Evolutionary conservation across 2,113 vertebrate genomes (phyloP).

Genomic region (Scomber japonicus): DNA sequence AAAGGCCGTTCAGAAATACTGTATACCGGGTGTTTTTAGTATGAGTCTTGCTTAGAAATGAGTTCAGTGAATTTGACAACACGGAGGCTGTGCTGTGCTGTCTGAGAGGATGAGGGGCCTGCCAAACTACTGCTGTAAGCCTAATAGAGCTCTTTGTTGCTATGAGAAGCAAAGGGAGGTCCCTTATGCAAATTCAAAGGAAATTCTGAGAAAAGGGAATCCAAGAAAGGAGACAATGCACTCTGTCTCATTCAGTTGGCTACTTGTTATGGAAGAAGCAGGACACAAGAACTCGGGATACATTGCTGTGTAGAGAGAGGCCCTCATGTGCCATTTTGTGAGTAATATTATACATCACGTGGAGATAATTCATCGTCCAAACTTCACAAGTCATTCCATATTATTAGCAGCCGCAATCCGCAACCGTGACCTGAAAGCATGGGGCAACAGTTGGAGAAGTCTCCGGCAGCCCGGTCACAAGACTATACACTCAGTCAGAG

Average conservation of each 20-base stretch:
- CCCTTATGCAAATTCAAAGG: conserved; percentile 65
- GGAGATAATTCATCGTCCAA: conserved; percentile 42
- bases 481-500: conserved; percentile 76
- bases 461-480: conserved; percentile 60
- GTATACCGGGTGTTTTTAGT: conserved; percentile 45
- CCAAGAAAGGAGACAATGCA: conserved; percentile 63
- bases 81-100: conserved; percentile 49
- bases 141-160: conserved; percentile 69
- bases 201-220: conserved; percentile 57
- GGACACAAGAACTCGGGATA: conserved; percentile 22
- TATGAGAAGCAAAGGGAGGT: conserved; percentile 59
- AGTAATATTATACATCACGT: conserved; percentile 39
- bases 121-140: conserved; percentile 56
- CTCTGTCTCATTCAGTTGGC: conserved; percentile 39
- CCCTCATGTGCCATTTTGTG: conserved; percentile 34
- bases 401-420: conserved; percentile 74
- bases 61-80: conserved; percentile 63
- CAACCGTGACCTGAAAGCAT: conserved; percentile 53
- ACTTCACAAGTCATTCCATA: conserved; percentile 28
- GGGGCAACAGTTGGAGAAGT: conserved; percentile 37
- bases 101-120: conserved; percentile 51
- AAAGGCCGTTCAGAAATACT: conserved; percentile 54
- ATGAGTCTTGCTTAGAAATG: conserved; percentile 46
- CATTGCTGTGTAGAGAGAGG: conserved; percentile 15
- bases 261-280: conserved; percentile 16